phyloP scores from a whole-genome alignment of 2,888 invertebrate genomes.

The Drosophila helvetica region DNA sequence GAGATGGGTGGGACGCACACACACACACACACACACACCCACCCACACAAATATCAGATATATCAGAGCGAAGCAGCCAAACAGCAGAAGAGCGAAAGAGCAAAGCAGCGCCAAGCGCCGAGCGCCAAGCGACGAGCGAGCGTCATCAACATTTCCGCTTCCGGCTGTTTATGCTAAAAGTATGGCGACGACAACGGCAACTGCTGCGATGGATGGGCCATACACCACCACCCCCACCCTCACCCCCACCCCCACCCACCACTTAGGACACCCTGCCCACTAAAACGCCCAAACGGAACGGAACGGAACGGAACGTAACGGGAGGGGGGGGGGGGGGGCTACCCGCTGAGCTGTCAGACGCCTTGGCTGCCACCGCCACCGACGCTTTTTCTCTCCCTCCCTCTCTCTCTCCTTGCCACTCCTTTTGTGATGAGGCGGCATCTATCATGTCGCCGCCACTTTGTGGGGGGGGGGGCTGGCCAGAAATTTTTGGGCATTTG shows the following conservation, averaged over 20 bases:
- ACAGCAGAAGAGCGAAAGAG: constrained; percentile 28
- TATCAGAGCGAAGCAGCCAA: constrained; percentile 14
- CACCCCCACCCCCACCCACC: neutral
- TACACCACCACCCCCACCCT: neutral
- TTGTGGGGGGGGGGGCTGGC: neutral
- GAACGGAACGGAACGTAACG: neutral
- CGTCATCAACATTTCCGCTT: constrained; percentile 76
- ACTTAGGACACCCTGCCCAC: neutral
- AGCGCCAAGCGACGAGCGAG: constrained; percentile 31
- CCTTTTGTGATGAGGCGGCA: constrained; percentile 27
- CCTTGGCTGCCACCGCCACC: constrained; percentile 46
- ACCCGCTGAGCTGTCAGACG: constrained; percentile 69
- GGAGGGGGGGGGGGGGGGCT: neutral
- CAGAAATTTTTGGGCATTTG: constrained; percentile 17
- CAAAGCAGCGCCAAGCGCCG: no score
- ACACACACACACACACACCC: constrained; percentile 22
- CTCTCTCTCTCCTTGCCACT: neutral
- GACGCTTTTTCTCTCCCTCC: constrained; percentile 15
- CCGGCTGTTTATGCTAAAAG: constrained; percentile 77
- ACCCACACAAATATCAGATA: constrained; percentile 22
- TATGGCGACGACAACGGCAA: constrained; percentile 63
- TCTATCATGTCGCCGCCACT: constrained; percentile 39
- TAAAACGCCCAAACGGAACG: neutral
- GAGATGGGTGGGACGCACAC: neutral
- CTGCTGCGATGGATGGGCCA: constrained; percentile 20